Evolutionary conservation across 2,113 vertebrate species (phyloP).

Genomic region (Sinocyclocheilus anshuiensis): DNA sequence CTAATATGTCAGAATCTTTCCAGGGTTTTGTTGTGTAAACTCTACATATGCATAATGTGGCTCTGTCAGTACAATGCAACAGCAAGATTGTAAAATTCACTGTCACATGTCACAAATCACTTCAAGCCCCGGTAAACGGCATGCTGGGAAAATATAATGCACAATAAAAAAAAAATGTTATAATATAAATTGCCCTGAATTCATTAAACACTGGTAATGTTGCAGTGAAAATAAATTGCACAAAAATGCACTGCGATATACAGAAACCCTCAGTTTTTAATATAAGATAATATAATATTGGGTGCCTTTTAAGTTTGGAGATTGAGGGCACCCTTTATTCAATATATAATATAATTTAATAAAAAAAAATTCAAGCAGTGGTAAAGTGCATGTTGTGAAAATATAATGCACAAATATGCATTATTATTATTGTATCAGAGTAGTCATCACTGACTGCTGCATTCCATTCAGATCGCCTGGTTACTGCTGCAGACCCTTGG

Average conservation of each 20-base stretch:
- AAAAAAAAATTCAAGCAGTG: neutral
- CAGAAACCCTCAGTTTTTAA: neutral
- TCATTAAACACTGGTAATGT: too few species aligned
- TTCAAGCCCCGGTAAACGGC: neutral
- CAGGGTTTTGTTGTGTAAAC: constrained; percentile 18
- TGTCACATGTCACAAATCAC: constrained; percentile 1
- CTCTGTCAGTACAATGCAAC: neutral
- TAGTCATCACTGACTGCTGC: constrained; percentile 9
- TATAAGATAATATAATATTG: neutral
- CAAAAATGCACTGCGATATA: neutral
- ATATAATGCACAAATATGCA: neutral
- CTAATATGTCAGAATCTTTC: neutral
- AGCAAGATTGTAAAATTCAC: neutral
- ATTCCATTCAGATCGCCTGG: constrained; percentile 54
- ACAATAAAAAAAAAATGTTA: neutral
- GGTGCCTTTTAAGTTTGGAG: neutral
- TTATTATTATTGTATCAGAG: neutral
- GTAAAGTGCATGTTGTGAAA: neutral
- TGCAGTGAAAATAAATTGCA: neutral
- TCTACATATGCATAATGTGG: neutral
- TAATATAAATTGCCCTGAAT: neutral
- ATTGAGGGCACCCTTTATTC: neutral
- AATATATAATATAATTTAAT: neutral
- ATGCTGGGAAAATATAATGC: neutral
- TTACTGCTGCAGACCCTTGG: constrained; percentile 48